phyloP scores from a whole-genome alignment of 1,140 invertebrate species.

The Zaprionus kolodkinae region DNA sequence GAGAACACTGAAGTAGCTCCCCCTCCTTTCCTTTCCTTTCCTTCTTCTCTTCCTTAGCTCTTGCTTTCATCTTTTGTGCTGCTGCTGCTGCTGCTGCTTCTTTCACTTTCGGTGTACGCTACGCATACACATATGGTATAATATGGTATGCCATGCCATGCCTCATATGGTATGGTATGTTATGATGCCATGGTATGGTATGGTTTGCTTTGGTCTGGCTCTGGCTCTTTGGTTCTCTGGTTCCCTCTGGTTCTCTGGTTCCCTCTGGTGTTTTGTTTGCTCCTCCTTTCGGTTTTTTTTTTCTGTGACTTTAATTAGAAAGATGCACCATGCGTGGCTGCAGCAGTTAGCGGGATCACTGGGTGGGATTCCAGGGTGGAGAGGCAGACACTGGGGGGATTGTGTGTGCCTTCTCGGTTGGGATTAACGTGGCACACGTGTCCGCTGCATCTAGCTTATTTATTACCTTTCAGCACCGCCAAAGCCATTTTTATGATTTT shows the following conservation, averaged over 20 bases:
- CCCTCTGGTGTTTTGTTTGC: constrained; percentile 8
- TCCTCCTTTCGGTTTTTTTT: constrained; percentile 28
- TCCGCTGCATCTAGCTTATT: constrained; percentile 78
- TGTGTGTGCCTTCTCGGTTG: constrained; percentile 24
- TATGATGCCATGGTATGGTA: neutral
- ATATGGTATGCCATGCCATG: constrained; percentile 4
- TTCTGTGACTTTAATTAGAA: constrained; percentile 71
- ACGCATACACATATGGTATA: constrained; percentile 17
- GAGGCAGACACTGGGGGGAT: no score
- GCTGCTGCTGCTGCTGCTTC: constrained; percentile 7
- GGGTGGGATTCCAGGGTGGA: constrained; percentile 1
- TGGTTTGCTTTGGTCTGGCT: constrained; percentile 17
- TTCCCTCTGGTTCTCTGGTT: constrained; percentile 6
- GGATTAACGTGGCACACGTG: constrained; percentile 77
- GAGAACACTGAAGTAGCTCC: constrained; percentile 41
- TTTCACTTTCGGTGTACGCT: constrained; percentile 29
- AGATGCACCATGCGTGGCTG: constrained; percentile 68
- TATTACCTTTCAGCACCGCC: constrained; percentile 77
- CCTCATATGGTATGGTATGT: constrained; percentile 23
- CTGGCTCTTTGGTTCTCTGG: neutral
- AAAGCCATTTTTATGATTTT: constrained; percentile 54
- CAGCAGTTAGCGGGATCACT: constrained; percentile 42
- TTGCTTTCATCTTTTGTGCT: constrained; percentile 62
- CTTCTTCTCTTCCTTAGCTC: constrained; percentile 2
- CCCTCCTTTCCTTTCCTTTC: constrained; percentile 8